Evolutionary conservation across 2,797 vertebrate genomes (phyloP).

Genomic region (Rhabdomys pumilio): DNA sequence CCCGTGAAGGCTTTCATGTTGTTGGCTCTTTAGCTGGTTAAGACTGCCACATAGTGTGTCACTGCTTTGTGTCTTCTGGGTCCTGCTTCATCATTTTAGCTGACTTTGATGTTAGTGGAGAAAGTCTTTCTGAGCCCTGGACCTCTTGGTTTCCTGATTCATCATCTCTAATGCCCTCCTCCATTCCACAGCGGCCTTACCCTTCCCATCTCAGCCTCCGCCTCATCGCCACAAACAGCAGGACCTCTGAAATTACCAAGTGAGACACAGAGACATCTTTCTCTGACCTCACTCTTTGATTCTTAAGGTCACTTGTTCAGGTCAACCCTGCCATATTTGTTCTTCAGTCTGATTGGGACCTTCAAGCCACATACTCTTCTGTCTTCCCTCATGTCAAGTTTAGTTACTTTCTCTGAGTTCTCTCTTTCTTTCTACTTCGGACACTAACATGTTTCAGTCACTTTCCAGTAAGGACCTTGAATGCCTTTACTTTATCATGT

Average conservation of each 20-base stretch:
- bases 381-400: neutral
- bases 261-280: neutral
- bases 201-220: neutral
- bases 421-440: neutral
- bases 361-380: neutral
- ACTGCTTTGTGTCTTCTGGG: neutral
- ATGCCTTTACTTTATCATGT: neutral
- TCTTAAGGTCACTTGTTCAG: neutral
- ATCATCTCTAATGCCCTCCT: constrained; percentile 44
- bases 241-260: constrained; percentile 11
- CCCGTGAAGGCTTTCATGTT: neutral
- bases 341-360: neutral
- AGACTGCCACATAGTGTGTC: neutral
- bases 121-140: constrained; percentile 2
- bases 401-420: constrained; percentile 32
- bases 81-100: neutral
- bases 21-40: neutral
- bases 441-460: constrained; percentile 5
- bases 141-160: constrained; percentile 45
- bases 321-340: neutral
- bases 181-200: neutral
- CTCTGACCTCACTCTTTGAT: neutral
- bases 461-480: neutral
- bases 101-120: neutral
- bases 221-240: neutral